Base-by-base conservation (phyloP, 1,140 invertebrate genomes). In the Vanessa atalanta region DNA sequence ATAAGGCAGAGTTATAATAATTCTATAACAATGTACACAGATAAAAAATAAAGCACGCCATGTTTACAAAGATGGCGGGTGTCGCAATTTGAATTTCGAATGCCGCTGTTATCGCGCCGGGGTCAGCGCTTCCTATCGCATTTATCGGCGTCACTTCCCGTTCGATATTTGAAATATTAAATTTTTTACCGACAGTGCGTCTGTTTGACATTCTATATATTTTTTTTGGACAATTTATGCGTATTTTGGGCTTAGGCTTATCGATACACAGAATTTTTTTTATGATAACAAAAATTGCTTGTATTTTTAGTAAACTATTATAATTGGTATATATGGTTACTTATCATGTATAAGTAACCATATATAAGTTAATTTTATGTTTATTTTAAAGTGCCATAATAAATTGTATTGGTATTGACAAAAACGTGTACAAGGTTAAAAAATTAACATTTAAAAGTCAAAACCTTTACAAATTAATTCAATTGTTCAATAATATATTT, bases 121-220 rank as follows among this genome's bases (percentile, higher is more conserved):
- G 86, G 86, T 88, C 86, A 88, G 84, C 80, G 79, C 78, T 85
- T 88, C 84, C 86, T 88, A 88, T 88, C 86, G 79, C 80, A 73
- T 84, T 87, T 85, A 85, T 85, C 83, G 82, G 73, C 76, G 77
- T 83, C 82, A 85, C 80, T 86, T 88, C 86, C 86, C 79, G 84
- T 88, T 85, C 81, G 79, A 82, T 79, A 78, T 85, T 84, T 83
- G 82, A 84, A 87, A 84, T 87, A 86, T 87, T 66, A 69, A 76
- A 71, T 79, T 68, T 71, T 71, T 50, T 73, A 51, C 61, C 74
- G 50, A 69, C 77, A 72, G 60, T 69, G 76, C 75, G 75, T 79
- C 72, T 72, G 75, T 72, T 78, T 78, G 76, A 65, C 77, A 80
- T 67, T 83, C 78, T 72, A 65, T 70, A 2, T 57, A 66, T 72